Evolutionary conservation across 2,888 invertebrate species (phyloP), one percentile per base, ranked within the genome.

Genomic region (Temnothorax rugatulus): DNA sequence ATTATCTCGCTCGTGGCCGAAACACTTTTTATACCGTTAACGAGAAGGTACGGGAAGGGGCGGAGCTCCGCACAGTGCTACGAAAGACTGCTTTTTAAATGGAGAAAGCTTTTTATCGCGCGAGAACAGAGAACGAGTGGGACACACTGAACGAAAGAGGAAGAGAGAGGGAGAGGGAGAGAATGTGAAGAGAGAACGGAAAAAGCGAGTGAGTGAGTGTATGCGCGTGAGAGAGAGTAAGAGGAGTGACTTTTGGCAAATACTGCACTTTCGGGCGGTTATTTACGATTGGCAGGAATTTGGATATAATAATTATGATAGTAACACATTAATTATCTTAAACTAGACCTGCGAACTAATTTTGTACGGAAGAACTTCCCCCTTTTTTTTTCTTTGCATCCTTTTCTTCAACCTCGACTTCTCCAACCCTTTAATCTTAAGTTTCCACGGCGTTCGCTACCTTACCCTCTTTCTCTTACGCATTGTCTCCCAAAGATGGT

Each of bases 401-500:
- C 34, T 47, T 38, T 41, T 64, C 11, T 47, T 47, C 29, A 64
- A n/a, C 21, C 74, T 74, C 73, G 59, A 52, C 66, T 29, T 74
- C 71, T 77, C 63, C 76, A 81, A 81, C 50, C 52, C 57, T 59
- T 66, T 76, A 63, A 68, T 76, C 21, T 57, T 75, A 73, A 69
- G 63, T 69, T 71, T 87, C 61, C 69, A 71, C 73, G 79, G 75
- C 79, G 73, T 77, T 68, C 82, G 47, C 61, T 82, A 73, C 71
- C 73, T 79, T 87, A 52, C 38, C 86, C 77, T 76, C 59, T 86
- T 87, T 73, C 85, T 86, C 89, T 76, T 88, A 89, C 88, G 90
- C 87, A 90, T 91, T 91, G 90, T 92, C 92, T 93, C 91, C 93
- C 93, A 93, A 93, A 93, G 93, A 93, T 92, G 92, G 91, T 91